Conservation (phyloP, 92 coral and sea anemone species). For the Pocillopora meandrina region DNA sequence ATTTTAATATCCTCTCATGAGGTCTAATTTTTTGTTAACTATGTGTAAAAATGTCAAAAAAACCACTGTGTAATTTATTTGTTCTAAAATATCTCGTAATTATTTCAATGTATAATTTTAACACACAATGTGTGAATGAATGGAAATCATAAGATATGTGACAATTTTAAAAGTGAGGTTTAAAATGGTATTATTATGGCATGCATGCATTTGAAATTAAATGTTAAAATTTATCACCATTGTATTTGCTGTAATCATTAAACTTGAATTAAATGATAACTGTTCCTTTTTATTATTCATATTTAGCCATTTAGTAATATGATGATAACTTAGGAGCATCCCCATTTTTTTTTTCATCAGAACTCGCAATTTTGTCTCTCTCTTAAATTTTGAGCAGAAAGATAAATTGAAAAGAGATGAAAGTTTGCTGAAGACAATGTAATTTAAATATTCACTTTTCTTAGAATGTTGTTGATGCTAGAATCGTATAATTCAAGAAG, state of each 20-base stretch:
- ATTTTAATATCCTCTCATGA: background rate
- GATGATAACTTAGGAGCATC: too few relatives aligned
- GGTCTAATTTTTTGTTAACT: background rate
- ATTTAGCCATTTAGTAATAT: background rate
- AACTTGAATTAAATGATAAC: conserved; percentile 6
- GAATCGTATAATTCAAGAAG: too few relatives aligned
- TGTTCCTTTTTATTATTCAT: background rate
- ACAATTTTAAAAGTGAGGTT: background rate
- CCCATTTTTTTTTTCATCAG: too few relatives aligned
- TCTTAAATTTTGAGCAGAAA: too few relatives aligned
- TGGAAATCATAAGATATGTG: background rate
- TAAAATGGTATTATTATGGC: background rate
- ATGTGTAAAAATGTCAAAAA: background rate
- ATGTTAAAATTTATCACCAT: background rate
- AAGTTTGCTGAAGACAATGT: too few relatives aligned
- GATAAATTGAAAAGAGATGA: too few relatives aligned
- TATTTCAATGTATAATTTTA: background rate
- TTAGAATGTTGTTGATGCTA: too few relatives aligned
- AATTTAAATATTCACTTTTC: too few relatives aligned
- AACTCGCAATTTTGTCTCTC: too few relatives aligned
- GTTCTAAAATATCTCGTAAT: conserved; percentile 14
- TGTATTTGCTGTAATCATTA: background rate
- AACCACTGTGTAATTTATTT: background rate
- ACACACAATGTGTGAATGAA: background rate
- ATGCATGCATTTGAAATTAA: background rate